Conservation (phyloP, 1,140 invertebrate species). For the Hestina assimilis region DNA sequence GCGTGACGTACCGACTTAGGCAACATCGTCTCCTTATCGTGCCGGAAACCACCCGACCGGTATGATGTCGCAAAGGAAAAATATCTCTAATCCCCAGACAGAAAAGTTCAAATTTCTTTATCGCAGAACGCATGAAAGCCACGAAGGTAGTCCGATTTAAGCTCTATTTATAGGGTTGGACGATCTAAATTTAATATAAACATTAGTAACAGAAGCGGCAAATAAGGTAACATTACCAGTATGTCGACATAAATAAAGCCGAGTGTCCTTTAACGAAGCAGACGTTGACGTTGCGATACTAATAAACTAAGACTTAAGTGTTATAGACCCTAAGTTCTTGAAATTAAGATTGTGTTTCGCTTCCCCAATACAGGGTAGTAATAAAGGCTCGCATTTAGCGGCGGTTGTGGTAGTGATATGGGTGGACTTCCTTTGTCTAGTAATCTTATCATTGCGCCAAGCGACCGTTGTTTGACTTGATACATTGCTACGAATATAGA, state of each 20-base stretch:
- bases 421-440: conserved; percentile 76
- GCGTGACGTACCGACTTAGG: conserved; percentile 68
- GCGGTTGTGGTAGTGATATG: conserved; percentile 70
- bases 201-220: conserved; percentile 33
- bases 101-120: conserved; percentile 51
- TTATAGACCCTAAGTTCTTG: conserved; percentile 46
- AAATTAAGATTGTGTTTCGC: conserved; percentile 46
- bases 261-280: conserved; percentile 76
- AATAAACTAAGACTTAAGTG: conserved; percentile 45
- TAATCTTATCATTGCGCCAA: conserved; percentile 72
- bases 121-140: conserved; percentile 20
- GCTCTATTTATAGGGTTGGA: conserved; percentile 47
- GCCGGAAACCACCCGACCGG: conserved; percentile 61
- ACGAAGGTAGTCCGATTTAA: conserved; percentile 33
- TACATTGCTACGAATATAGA: conserved; percentile 61
- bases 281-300: conserved; percentile 68
- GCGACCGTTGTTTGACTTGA: conserved; percentile 67
- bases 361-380: conserved; percentile 43
- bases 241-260: conserved; percentile 75
- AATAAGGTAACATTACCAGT: conserved; percentile 72
- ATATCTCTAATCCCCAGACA: conserved; percentile 39
- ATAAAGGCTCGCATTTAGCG: conserved; percentile 71
- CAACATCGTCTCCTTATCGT: conserved; percentile 72
- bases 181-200: conserved; percentile 40
- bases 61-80: conserved; percentile 37